These are phyloP conservation scores for Crotalus adamanteus DNA, from an alignment of 2,797 vertebrate genomes.

Conservation along the genomic window DNA sequence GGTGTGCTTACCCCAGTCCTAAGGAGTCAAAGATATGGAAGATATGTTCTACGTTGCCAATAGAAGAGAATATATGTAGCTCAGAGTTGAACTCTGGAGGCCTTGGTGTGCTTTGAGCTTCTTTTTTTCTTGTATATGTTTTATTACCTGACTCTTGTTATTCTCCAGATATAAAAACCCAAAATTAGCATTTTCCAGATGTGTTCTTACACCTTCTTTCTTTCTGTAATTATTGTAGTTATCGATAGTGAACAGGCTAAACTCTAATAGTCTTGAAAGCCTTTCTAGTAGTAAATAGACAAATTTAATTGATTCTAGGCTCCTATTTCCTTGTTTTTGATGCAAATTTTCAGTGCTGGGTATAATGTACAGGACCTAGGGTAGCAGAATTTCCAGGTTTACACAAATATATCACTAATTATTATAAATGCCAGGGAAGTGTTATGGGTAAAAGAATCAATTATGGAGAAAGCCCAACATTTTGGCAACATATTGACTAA, in stretches of 20 bases:
- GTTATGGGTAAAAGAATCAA: neutral
- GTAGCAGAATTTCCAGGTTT: neutral
- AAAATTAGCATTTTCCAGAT: neutral
- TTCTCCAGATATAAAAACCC: neutral
- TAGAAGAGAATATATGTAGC: neutral
- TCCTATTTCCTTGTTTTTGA: neutral
- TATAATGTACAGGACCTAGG: neutral
- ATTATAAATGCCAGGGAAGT: neutral
- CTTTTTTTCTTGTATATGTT: neutral
- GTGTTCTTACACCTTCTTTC: neutral
- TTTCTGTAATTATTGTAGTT: neutral
- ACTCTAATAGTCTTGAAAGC: neutral
- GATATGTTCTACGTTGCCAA: neutral
- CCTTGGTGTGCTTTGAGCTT: neutral
- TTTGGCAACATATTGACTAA: neutral
- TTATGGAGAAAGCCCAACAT: neutral
- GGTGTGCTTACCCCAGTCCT: neutral
- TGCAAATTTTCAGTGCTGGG: neutral
- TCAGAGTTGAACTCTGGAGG: neutral
- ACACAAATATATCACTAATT: neutral
- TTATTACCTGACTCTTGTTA: neutral
- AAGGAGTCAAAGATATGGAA: neutral
- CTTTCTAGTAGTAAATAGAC: neutral
- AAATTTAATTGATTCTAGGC: neutral
- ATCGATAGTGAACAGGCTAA: neutral